Conservation (phyloP, 2,888 invertebrate genomes). For the Agriopis marginaria region DNA sequence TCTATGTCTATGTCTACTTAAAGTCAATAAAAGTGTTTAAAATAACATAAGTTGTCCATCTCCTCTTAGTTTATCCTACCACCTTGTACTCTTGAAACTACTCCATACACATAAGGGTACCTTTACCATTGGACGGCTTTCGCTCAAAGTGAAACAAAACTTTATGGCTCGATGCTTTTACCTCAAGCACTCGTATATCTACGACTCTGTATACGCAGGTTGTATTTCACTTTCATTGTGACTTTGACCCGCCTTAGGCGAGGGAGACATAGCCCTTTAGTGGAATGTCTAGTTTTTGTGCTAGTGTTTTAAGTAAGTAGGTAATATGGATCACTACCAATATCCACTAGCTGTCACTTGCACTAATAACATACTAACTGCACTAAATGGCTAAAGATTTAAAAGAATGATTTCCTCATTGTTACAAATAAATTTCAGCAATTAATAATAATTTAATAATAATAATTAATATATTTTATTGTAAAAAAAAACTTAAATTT, state of each 20-base stretch:
- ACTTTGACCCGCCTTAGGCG: conserved; percentile 51
- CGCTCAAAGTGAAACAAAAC: conserved; percentile 55
- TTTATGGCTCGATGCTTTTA: conserved; percentile 62
- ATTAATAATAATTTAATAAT: too few species aligned
- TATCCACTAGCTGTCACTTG: too few species aligned
- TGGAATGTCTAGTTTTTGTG: conserved; percentile 12
- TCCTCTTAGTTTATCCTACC: background rate
- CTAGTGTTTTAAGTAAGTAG: conserved; percentile 4
- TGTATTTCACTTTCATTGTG: conserved; percentile 49
- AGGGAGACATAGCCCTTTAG: conserved; percentile 24
- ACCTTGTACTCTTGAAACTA: conserved; percentile 21
- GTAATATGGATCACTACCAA: background rate
- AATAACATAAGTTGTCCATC: background rate
- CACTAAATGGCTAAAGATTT: too few species aligned
- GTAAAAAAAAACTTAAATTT: too few species aligned
- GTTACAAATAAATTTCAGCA: too few species aligned
- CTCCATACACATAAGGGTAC: conserved; percentile 34
- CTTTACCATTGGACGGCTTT: conserved; percentile 43
- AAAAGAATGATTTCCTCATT: too few species aligned
- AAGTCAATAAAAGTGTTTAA: too few species aligned
- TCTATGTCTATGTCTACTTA: too few species aligned
- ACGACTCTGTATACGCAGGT: conserved; percentile 25
- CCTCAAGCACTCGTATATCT: conserved; percentile 48
- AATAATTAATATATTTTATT: too few species aligned
- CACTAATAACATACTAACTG: background rate